These are phyloP conservation scores for Ladona fulva DNA, from an alignment of 1,140 invertebrate species.

Conservation along the genomic window DNA sequence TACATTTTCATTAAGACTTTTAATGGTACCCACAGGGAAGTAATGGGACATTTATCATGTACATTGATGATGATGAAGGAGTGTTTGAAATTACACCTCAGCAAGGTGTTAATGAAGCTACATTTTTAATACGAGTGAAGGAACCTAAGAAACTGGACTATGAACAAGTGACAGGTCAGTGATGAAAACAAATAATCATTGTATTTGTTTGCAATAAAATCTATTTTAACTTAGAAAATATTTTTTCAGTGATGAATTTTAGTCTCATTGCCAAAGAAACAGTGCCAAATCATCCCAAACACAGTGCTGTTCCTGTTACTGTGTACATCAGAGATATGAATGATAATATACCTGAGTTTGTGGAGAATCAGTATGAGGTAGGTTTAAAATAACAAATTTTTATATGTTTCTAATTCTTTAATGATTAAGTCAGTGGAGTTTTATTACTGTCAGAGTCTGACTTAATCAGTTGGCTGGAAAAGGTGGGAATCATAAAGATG, in stretches of 20 bases:
- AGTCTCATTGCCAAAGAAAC: constrained; percentile 78
- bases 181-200: background rate
- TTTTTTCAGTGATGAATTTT: constrained; percentile 66
- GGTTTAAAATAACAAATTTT: too few relatives aligned
- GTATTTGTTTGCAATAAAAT: background rate
- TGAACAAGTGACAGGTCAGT: constrained; percentile 55
- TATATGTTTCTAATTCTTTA: too few relatives aligned
- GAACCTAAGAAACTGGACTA: constrained; percentile 76
- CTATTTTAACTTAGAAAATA: background rate
- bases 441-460: too few relatives aligned
- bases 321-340: constrained; percentile 84
- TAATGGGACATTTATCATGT: constrained; percentile 84
- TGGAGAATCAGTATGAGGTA: constrained; percentile 60
- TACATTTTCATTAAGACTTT: too few relatives aligned
- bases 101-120: constrained; percentile 82
- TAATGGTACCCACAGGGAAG: constrained; percentile 54
- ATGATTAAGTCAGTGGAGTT: too few relatives aligned
- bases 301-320: constrained; percentile 71
- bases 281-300: constrained; percentile 58
- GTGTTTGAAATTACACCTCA: constrained; percentile 85
- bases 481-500: too few relatives aligned
- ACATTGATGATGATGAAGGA: constrained; percentile 65
- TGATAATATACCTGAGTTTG: constrained; percentile 89
- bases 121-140: constrained; percentile 82
- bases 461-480: too few relatives aligned